Conservation (phyloP, 2,888 invertebrate genomes). For the Allacma fusca region DNA sequence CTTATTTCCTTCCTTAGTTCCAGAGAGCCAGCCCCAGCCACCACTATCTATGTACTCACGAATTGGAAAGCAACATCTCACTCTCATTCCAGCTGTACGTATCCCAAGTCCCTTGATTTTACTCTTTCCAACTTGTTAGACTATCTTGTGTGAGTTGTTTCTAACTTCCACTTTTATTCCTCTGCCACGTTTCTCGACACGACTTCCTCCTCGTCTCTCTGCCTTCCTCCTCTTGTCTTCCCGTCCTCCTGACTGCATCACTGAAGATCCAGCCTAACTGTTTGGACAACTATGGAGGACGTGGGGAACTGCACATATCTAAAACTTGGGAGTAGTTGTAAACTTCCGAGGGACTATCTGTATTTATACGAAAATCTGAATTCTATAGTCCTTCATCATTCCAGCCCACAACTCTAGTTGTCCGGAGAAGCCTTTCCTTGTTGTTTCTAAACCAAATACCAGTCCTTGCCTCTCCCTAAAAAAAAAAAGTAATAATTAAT, state of each 20-base stretch:
- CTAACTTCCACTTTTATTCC: constrained; percentile 3
- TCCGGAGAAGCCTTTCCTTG: too few species aligned
- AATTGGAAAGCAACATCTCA: neutral
- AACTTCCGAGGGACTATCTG: too few species aligned
- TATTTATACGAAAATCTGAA: too few species aligned
- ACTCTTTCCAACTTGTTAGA: neutral
- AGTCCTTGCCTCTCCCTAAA: too few species aligned
- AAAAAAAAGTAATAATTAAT: too few species aligned
- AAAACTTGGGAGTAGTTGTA: too few species aligned
- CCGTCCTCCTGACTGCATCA: neutral
- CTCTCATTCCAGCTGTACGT: neutral
- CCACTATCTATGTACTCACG: too few species aligned
- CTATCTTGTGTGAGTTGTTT: neutral
- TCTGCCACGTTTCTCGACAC: neutral
- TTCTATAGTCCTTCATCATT: too few species aligned
- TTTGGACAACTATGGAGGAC: neutral
- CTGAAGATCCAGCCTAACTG: neutral
- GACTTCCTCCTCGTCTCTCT: neutral
- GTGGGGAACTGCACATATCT: too few species aligned
- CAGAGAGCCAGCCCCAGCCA: too few species aligned
- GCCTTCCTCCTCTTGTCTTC: neutral
- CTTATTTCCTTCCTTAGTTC: neutral
- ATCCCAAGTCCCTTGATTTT: neutral
- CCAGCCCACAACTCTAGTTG: too few species aligned
- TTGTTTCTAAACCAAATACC: too few species aligned